Evolutionary conservation across 1,140 invertebrate species (phyloP), one percentile per base, ranked within the genome.

Genomic region (Drosophila sturtevanti): DNA sequence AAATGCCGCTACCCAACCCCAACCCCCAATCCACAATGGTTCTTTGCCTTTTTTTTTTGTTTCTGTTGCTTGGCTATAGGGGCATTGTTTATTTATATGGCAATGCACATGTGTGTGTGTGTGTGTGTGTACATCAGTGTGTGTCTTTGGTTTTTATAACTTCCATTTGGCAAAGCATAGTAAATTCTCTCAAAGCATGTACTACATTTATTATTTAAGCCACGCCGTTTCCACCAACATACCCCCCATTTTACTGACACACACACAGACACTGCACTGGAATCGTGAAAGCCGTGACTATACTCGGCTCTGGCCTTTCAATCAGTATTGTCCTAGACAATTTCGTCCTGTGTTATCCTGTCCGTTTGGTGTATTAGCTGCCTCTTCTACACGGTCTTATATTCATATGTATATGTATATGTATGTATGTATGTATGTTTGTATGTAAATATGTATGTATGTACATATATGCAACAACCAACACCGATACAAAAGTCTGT

Each of bases 131-230:
- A 41, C 21, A 37, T 64, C 22, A 62, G 63, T 79, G 35, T 44
- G 62, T 79, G 67, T 55, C 72, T 71, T 75, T 75, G 81, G 73
- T 85, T 85, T 86, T 85, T 85, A 85, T 85, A 85, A 85, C 81
- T 84, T 78, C 81, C 78, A 77, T 85, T 86, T 81, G 77, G 77
- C 81, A 86, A 85, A 85, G 81, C 75, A 86, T 85, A 86, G 81
- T 85, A 85, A 85, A 85, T 85, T 85, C 81, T 85, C 86, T 85
- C 81, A 86, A 85, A 86, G 81, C 81, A 69, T 85, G 81, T 85
- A 86, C 81, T 85, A 85, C 81, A 85, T 85, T 85, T 85, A 85
- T 85, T 85, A 85, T 85, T 85, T 85, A 85, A 85, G 81, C 81
- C 81, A 81, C 56, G 77, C 81, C 79, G 31, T 73, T 48, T 44